Base-by-base conservation (phyloP, 2,797 vertebrate species). In the Lepilemur ruficaudatus region DNA sequence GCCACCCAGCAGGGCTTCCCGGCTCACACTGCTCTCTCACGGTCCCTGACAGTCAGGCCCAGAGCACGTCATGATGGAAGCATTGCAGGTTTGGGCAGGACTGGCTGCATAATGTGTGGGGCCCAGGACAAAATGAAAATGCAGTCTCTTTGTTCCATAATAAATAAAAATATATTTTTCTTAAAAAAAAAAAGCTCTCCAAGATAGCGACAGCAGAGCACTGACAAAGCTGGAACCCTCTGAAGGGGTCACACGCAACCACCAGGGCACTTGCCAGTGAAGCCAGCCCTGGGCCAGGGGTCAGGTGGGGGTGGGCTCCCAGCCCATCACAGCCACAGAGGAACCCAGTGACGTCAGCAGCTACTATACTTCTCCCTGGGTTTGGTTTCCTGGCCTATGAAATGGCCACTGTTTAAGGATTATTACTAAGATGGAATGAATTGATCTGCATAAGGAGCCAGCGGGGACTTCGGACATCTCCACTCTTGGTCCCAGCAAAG, bases 21-120 rank as follows among this genome's bases (percentile, higher is more conserved):
- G 10, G 8, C 43, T 4, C 52, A 17, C 13, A 0, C 9, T 11
- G 32, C 11, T 10, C 35, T 43, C 48, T 18, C 12, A 0, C 0
- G 0, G 32, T 17, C 55, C 92, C 81, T 4, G 23, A 11, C 1
- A 15, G 25, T 32, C 17, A 0, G 41, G 50, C 20, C 52, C 63
- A 23, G 4, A 5, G 15, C n/a, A 10, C 0, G 6, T 12, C 1
- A n/a, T 15, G 35, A 28, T 0, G 0, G 72, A 70, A 50, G 13
- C 1, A 13, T 11, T n/a, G 50, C 1, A 3, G 17, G 17, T 7
- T 72, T 23, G 7, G 65, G 83, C 61, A 9, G 52, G 50, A 4
- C 18, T 4, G 11, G 30, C 13, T 9, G 8, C 30, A 5, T 9
- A 12, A 65, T n/a, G 63, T 41, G 52, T 4, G 9, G 38, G 61